These are phyloP conservation scores for Microplitis deprimator DNA, from an alignment of 2,888 invertebrate genomes.

Conservation along the genomic window DNA sequence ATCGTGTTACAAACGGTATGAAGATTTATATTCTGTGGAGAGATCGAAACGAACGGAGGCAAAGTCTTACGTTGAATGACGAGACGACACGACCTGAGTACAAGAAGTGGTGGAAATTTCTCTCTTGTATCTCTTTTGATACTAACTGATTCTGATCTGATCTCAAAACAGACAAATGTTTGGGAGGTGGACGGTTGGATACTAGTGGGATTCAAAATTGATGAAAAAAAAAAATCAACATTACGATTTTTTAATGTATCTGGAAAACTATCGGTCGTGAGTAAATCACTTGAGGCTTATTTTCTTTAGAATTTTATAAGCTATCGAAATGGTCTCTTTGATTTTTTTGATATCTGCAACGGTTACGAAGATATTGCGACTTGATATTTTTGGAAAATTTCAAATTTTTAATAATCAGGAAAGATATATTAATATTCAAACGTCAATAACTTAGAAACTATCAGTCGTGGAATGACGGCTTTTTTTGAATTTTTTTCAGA, in stretches of 20 bases:
- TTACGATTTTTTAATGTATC: no score
- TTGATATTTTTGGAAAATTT: neutral
- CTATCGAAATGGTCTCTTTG: neutral
- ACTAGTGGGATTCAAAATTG: neutral
- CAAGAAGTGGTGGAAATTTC: conserved; percentile 14
- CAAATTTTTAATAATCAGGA: no score
- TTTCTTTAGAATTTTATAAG: neutral
- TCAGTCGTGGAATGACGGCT: neutral
- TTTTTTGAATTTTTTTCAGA: neutral
- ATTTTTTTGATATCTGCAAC: neutral
- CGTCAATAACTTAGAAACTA: neutral
- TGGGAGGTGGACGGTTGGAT: neutral
- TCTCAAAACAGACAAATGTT: neutral
- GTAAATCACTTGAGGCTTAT: neutral
- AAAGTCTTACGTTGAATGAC: conserved; percentile 38
- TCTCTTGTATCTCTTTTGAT: neutral
- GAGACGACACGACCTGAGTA: conserved; percentile 12
- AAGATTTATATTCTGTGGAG: neutral
- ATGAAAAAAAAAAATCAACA: no score
- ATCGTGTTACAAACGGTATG: no score
- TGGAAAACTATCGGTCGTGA: neutral
- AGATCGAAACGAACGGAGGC: conserved; percentile 27
- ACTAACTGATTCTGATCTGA: neutral
- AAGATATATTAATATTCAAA: neutral
- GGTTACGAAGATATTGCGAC: neutral